Base-by-base conservation (phyloP, 2,113 vertebrate species). In the Zosterops hypoxanthus region DNA sequence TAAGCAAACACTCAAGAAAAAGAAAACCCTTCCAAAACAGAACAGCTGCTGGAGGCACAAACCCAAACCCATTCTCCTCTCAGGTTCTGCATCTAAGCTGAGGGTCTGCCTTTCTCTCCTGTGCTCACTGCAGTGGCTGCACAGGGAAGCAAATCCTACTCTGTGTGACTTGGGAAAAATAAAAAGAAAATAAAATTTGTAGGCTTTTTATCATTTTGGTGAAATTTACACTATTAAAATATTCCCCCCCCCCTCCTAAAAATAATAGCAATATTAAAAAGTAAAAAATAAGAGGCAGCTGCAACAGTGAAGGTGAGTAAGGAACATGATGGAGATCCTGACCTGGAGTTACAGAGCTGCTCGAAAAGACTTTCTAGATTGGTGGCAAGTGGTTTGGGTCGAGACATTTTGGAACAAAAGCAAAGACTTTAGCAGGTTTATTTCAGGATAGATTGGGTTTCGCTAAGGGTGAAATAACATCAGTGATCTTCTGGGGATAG, bases 221-320 rank as follows among this genome's bases (percentile, higher is more conserved):
- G 29, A 90, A 28, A 55, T 57, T 49, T 76, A 8, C 31, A 14
- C 6, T 49, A 33, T 28, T 49, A 19, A 31, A 41, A 24, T 13
- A n/a, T 41, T 55, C 16, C 8, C 8, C 6, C 2, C 3, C 3
- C 3, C 14, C 5, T 19, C 11, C 11, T 17, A 5, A 12, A 24
- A 47, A 18, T 21, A 29, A 2, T 20, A n/a, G 21, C 16, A 64
- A 7, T 5, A 24, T 60, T 68, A 41, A 61, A 61, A 23, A 8
- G 2, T 33, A 11, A 49, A 71, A 91, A 23, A 24, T 19, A n/a
- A 60, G 29, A 78, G 29, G 8, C 53, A 88, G 23, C 17, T 71
- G 19, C 10, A 68, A 41, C n/a, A 42, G n/a, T 9, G 20, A 6
- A 6, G 5, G 36, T 1, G 20, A 77, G 14, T 41, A 63, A 86